Evolutionary conservation across 2,797 vertebrate genomes (phyloP).

Genomic region (Hydrophis major): DNA sequence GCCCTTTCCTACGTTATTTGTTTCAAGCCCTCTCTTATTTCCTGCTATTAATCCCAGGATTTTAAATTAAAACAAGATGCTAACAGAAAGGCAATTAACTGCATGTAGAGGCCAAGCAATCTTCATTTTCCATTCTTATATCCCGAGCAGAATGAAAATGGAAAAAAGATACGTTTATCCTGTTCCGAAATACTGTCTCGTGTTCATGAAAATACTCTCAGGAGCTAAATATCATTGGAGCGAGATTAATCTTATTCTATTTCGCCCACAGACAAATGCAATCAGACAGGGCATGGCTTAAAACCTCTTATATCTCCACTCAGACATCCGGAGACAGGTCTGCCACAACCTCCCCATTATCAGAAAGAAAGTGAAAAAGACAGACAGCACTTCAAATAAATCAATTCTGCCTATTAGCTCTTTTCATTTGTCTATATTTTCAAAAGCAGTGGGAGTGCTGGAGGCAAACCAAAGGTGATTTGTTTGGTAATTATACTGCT

Average conservation of each 20-base stretch:
- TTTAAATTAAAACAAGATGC: neutral
- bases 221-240: constrained; percentile 41
- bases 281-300: constrained; percentile 61
- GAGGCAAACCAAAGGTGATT: constrained; percentile 54
- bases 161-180: constrained; percentile 37
- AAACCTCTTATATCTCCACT: constrained; percentile 61
- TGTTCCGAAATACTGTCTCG: constrained; percentile 42
- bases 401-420: constrained; percentile 70
- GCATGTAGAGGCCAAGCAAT: constrained; percentile 10
- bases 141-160: constrained; percentile 25
- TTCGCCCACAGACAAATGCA: constrained; percentile 56
- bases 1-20: neutral
- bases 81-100: neutral
- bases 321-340: constrained; percentile 71
- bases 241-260: constrained; percentile 49
- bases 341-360: constrained; percentile 52
- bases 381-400: constrained; percentile 68
- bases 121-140: neutral
- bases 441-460: constrained; percentile 27
- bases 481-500: constrained; percentile 55
- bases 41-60: neutral
- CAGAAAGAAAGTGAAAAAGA: constrained; percentile 64
- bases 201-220: constrained; percentile 41
- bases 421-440: constrained; percentile 63
- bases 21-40: neutral